Base-by-base conservation (phyloP, 2,797 vertebrate genomes). In the Synanceia verrucosa region DNA sequence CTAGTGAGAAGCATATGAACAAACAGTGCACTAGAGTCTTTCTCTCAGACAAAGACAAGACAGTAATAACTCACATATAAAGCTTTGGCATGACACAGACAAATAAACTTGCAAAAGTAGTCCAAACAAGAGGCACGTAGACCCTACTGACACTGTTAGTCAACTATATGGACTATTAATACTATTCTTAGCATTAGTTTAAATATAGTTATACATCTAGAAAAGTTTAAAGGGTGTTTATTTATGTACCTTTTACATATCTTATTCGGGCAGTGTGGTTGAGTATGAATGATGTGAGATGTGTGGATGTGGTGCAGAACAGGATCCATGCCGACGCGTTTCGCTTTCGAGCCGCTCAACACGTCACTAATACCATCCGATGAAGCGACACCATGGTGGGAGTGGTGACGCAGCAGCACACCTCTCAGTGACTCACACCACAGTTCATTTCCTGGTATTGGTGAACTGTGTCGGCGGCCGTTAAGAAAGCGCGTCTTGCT, bases 281-380 rank as follows among this genome's bases (percentile, higher is more conserved):
- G 76, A 85, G 65, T 73, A 88, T 88, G 89, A 78, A 87, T 87
- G 87, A 83, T 26, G 81, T 89, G 79, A 72, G 79, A 92, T 88
- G 91, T 36, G 78, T 91, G 89, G 76, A 79, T 88, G 88, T 76
- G 61, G 78, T 74, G 82, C 67, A 43, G 74, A 74, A 71, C 66
- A 73, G 83, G 86, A 93, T 93, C 87, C 91, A 92, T 92, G 90
- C 71, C 23, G 74, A 87, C 88, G 79, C 85, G 13, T 50, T 75
- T 86, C 75, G 78, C 76, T 75, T 50, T 72, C 73, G 48, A 79
- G 79, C 84, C 73, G 55, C 78, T 72, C 74, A 36, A 91, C 78
- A 46, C 47, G 9, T 89, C 78, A 76, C 78, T 87, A 91, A 90
- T 74, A 74, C 73, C 83, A 79, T 65, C 36, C 31, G 73, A 59